These are phyloP conservation scores for Andrena fulva DNA, from an alignment of 2,888 invertebrate species.

Conservation along the genomic window DNA sequence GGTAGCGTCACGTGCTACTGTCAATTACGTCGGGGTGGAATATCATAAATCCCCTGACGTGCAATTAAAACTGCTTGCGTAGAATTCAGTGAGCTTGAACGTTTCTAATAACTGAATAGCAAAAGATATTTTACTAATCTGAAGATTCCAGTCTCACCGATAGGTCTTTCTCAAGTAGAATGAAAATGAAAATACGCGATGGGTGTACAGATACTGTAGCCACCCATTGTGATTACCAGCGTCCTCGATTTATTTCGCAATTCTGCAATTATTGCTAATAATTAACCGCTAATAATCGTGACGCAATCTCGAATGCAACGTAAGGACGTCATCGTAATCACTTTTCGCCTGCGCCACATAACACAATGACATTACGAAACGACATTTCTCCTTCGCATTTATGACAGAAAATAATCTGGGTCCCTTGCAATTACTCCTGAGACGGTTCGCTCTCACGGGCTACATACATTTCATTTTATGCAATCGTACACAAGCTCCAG, in stretches of 20 bases:
- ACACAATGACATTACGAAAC: slow-evolving; percentile 64
- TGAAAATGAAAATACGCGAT: slow-evolving; percentile 19
- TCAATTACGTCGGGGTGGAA: slow-evolving; percentile 53
- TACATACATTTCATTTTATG: not conserved
- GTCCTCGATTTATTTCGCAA: slow-evolving; percentile 62
- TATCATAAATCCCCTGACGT: slow-evolving; percentile 65
- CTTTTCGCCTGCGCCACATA: slow-evolving; percentile 47
- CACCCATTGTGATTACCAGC: slow-evolving; percentile 11
- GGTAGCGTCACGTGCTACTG: slow-evolving; percentile 57
- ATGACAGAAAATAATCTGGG: slow-evolving; percentile 27
- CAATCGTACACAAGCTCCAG: no score
- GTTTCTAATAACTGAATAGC: not conserved
- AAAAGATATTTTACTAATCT: not conserved
- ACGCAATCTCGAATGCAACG: slow-evolving; percentile 53
- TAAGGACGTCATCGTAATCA: slow-evolving; percentile 57
- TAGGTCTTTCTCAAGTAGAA: slow-evolving; percentile 14
- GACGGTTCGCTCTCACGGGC: slow-evolving; percentile 22
- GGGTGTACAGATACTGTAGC: slow-evolving; percentile 4
- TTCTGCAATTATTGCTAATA: slow-evolving; percentile 51
- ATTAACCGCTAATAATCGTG: slow-evolving; percentile 63
- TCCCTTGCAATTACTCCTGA: slow-evolving; percentile 34
- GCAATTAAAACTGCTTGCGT: slow-evolving; percentile 70
- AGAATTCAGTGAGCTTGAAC: slow-evolving; percentile 13
- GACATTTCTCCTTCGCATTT: slow-evolving; percentile 46
- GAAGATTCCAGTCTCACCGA: not conserved